A percentile compares a stretch with the other conserved stretches of the same genome.
Conservation (phyloP, 2,797 vertebrate genomes). For the Stomatorhinus walkeri region DNA sequence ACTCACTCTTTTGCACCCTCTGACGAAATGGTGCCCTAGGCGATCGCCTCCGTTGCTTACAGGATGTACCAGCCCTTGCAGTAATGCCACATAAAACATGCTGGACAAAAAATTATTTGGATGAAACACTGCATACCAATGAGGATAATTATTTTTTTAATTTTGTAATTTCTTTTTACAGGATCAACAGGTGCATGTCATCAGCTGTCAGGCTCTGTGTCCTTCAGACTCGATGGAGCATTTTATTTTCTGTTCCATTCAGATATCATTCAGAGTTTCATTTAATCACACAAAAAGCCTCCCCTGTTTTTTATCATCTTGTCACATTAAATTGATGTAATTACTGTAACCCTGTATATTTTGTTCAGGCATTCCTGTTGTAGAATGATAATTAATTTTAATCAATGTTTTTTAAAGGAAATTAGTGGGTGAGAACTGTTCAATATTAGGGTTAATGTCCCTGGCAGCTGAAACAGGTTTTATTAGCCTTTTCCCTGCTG, state of each 20-base stretch:
- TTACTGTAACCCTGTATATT: slow-evolving; percentile 18
- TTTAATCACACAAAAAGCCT: slow-evolving; percentile 2
- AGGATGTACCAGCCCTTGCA: background rate
- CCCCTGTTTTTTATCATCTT: slow-evolving; percentile 1
- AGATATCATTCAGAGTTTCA: slow-evolving; percentile 6
- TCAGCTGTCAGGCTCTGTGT: background rate
- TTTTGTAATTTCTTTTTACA: background rate
- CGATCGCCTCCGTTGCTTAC: background rate
- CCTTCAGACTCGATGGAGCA: background rate
- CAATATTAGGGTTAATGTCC: slow-evolving; percentile 22
- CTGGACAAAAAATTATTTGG: background rate
- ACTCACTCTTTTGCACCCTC: background rate
- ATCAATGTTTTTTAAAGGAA: slow-evolving; percentile 18
- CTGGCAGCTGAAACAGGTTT: slow-evolving; percentile 1
- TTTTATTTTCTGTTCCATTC: background rate
- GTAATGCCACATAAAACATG: background rate
- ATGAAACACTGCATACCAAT: background rate
- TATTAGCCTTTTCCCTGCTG: slow-evolving; percentile 10
- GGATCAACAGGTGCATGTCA: background rate
- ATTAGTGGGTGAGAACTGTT: slow-evolving; percentile 14
- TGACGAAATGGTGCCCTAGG: background rate
- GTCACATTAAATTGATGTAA: slow-evolving; percentile 18
- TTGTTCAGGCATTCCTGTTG: background rate
- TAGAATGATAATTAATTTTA: slow-evolving; percentile 9
- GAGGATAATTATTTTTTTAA: background rate